Base-by-base conservation (phyloP, 2,888 invertebrate species). In the Stenoptilia bipunctidactyla region DNA sequence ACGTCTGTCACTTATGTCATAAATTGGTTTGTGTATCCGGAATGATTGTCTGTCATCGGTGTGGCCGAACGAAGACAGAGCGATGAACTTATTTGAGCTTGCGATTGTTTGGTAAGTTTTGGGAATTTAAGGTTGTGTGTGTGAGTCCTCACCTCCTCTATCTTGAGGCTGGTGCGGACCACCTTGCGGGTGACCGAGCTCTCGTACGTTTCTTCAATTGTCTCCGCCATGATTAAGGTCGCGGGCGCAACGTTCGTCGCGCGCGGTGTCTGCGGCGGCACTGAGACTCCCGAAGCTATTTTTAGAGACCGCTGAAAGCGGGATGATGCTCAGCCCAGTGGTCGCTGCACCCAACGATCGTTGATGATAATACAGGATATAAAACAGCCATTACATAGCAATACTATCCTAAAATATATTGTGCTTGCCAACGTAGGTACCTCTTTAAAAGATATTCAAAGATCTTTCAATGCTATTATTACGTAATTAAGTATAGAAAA, bases 141-240 rank as follows among this genome's bases (percentile, higher is more conserved):
- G 65, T 66, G 55, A 61, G 62, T 61, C 72, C 87, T 87, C 87
- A 90, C 90, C 88, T 90, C 90, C 85, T 89, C 86, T 72, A 89
- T 90, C 85, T 88, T 89, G 82, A 88, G 85, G 80, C 85, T 89
- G 66, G 86, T 89, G 80, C 88, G 86, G 72, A 89, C 86, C 75
- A 88, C 86, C 82, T 89, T 89, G 68, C 89, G 86, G 71, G 88
- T 87, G 80, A 90, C 87, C 80, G 88, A 87, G 66, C 86, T 87
- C 76, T 89, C 89, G 85, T 88, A 89, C 55, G 85, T 79, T 72
- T 89, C 89, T 76, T 90, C 89, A 67, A 89, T 87, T 58, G 89
- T 89, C 74, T 88, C 88, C 85, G 87, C 88, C 88, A 88, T 88
- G 77, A 70, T 67, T n/a, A n/a, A n/a, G 69, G 69, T 65, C 66